Evolutionary conservation across 2,113 vertebrate genomes (phyloP).

Genomic region (Heterocephalus glaber): DNA sequence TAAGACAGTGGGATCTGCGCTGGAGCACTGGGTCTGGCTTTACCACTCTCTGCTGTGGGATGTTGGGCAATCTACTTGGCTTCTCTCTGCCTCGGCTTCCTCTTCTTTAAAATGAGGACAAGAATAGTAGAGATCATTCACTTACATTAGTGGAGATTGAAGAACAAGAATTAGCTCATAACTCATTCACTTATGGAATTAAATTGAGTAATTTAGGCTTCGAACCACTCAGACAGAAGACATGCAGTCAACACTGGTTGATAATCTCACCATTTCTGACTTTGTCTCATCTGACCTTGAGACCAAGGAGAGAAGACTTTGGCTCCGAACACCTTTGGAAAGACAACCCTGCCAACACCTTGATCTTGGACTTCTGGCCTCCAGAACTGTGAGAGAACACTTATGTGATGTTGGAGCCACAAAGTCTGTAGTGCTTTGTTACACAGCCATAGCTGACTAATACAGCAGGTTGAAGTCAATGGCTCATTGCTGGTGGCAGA

Average conservation of each 20-base stretch:
- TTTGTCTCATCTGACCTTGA: neutral
- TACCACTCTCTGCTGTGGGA: neutral
- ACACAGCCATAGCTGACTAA: too few relatives aligned
- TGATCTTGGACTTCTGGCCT: neutral
- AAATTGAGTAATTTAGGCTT: neutral
- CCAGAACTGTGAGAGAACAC: neutral
- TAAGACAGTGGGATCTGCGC: neutral
- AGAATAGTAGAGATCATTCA: neutral
- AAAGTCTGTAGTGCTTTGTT: neutral
- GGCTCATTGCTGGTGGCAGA: neutral
- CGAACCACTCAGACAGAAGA: neutral
- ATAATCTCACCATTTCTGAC: neutral
- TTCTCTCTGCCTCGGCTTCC: neutral
- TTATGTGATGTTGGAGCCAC: neutral
- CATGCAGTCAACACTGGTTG: neutral
- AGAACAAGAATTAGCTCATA: neutral
- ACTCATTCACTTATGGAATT: neutral
- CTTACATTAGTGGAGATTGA: neutral
- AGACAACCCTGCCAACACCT: neutral
- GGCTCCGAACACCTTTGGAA: neutral
- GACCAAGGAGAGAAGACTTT: neutral
- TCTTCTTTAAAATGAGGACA: neutral
- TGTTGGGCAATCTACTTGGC: too few relatives aligned
- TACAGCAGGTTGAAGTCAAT: accelerated
- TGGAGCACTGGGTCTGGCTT: accelerated